Conservation (phyloP, 2,888 invertebrate genomes). For the Pteria penguin region DNA sequence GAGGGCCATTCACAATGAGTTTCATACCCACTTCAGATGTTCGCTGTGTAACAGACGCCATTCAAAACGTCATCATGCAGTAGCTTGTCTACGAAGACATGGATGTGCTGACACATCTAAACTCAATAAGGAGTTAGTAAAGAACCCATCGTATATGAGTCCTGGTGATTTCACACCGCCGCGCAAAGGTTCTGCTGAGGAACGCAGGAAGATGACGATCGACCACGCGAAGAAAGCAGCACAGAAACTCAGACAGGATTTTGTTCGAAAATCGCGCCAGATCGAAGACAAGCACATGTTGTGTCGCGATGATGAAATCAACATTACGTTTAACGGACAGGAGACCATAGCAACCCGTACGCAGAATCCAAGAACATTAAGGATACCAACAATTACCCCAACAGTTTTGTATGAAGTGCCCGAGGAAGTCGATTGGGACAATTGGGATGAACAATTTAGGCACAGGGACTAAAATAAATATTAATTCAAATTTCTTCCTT, state of each 20-base stretch:
- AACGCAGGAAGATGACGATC: not conserved
- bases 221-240: not conserved
- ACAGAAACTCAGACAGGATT: not conserved
- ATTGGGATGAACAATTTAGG: no score
- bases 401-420: no score
- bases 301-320: not conserved
- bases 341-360: no score
- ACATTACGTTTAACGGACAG: not conserved
- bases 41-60: not conserved
- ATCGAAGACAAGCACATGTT: not conserved
- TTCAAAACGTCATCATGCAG: not conserved
- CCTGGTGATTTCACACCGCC: not conserved
- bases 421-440: no score
- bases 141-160: not conserved
- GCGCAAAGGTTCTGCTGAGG: not conserved
- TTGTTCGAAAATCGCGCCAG: not conserved
- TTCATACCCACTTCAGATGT: no score
- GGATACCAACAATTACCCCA: no score
- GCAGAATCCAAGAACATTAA: no score
- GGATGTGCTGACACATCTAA: not conserved
- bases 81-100: not conserved
- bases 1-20: no score
- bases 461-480: no score
- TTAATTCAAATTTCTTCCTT: no score
- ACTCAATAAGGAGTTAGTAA: not conserved